Evolutionary conservation across 2,797 vertebrate genomes (phyloP).

Genomic region (Chaunax sp.): DNA sequence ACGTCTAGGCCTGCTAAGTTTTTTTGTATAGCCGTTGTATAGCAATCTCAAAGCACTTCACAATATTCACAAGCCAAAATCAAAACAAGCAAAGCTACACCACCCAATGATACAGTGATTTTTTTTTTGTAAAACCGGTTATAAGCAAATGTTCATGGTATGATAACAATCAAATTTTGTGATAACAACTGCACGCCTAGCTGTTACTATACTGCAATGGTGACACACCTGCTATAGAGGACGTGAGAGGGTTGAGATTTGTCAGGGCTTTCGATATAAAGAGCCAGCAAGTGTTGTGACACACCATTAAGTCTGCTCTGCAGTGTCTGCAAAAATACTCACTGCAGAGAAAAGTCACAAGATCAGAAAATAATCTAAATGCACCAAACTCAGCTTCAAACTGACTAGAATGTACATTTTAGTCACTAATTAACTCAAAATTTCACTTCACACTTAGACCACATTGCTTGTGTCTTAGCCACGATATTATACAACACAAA

Average conservation of each 20-base stretch:
- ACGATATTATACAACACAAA: not conserved
- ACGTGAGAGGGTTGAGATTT: slow-evolving; percentile 49
- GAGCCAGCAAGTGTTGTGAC: slow-evolving; percentile 54
- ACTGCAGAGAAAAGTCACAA: slow-evolving; percentile 61
- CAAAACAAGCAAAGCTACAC: slow-evolving; percentile 1
- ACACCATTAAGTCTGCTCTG: slow-evolving; percentile 66
- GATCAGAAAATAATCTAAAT: slow-evolving; percentile 14
- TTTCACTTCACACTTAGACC: not conserved
- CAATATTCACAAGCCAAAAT: not conserved
- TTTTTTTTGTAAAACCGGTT: not conserved
- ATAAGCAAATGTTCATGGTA: no score
- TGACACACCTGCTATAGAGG: slow-evolving; percentile 16
- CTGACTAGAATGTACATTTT: not conserved
- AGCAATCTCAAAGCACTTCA: not conserved
- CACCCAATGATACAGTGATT: no score
- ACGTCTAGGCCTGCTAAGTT: slow-evolving; percentile 4
- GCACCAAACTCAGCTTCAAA: slow-evolving; percentile 16
- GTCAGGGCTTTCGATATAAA: slow-evolving; percentile 32
- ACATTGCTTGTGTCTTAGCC: not conserved
- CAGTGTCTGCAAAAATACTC: slow-evolving; percentile 66
- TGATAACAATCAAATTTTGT: no score
- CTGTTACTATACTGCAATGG: slow-evolving; percentile 29
- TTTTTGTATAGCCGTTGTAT: not conserved
- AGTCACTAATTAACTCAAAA: no score
- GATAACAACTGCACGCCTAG: no score